phyloP scores from a whole-genome alignment of 2,888 invertebrate genomes.

The Galerucella pusilla region DNA sequence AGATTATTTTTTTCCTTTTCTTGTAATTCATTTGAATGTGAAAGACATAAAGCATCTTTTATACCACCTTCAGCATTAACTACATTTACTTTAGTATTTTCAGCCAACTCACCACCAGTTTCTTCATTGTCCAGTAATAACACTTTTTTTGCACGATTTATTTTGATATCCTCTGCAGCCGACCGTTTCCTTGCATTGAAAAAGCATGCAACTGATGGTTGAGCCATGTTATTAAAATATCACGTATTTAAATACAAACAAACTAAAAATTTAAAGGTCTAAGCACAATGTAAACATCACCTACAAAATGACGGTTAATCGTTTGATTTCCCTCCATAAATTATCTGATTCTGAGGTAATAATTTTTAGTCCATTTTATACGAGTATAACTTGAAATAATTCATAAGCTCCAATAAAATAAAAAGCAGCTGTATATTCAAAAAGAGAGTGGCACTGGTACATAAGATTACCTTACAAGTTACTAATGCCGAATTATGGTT shows the following conservation, averaged over 20 bases:
- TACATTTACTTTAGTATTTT: conserved; percentile 29
- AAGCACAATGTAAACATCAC: conserved; percentile 19
- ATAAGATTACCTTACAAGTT: too few species aligned
- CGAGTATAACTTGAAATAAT: not conserved
- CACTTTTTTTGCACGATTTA: conserved; percentile 67
- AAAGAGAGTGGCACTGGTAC: too few species aligned
- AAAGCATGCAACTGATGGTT: conserved; percentile 80
- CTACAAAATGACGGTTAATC: conserved; percentile 22
- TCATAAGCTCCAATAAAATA: too few species aligned
- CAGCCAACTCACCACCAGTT: conserved; percentile 40
- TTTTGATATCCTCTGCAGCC: conserved; percentile 73
- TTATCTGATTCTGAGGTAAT: conserved; percentile 5
- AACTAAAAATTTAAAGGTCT: conserved; percentile 55
- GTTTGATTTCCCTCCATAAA: conserved; percentile 38
- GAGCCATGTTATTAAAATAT: conserved; percentile 71
- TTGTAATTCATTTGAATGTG: conserved; percentile 44
- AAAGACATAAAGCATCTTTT: conserved; percentile 32
- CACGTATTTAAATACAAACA: conserved; percentile 47
- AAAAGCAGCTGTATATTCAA: too few species aligned
- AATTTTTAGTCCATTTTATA: not conserved
- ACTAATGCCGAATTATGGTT: not conserved
- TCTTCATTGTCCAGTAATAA: conserved; percentile 59
- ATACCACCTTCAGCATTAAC: conserved; percentile 18
- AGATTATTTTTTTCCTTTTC: conserved; percentile 46
- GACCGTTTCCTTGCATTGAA: conserved; percentile 82